Conservation (phyloP, 2,888 invertebrate species). For the Sinopyrophorus schimmeli region DNA sequence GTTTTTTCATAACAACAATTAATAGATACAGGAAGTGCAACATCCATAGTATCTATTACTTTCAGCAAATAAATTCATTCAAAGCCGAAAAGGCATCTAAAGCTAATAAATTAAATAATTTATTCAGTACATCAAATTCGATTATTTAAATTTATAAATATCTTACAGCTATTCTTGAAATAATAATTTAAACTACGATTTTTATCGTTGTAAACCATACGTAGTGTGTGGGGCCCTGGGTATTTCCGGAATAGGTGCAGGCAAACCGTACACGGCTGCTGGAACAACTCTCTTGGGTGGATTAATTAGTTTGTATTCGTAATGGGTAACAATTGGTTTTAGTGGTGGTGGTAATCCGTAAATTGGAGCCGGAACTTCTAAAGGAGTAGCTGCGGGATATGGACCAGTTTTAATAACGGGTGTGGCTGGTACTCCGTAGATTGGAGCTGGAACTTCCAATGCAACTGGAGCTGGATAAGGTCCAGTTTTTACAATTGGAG, state of each 20-base stretch:
- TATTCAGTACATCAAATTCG: too few relatives aligned
- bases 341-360: not conserved
- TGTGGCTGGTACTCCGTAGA: slow-evolving; percentile 4
- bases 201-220: slow-evolving; percentile 5
- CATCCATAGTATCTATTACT: too few relatives aligned
- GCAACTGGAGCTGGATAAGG: slow-evolving; percentile 1
- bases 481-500: not conserved
- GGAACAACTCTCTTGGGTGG: not conserved
- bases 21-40: too few relatives aligned
- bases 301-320: not conserved
- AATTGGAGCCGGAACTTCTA: slow-evolving; percentile 1
- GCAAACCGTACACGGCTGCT: too few relatives aligned
- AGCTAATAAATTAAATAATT: too few relatives aligned
- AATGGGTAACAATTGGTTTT: not conserved
- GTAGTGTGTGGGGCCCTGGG: not conserved
- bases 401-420: too few relatives aligned
- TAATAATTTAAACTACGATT: too few relatives aligned
- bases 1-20: too few relatives aligned
- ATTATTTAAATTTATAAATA: too few relatives aligned
- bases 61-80: too few relatives aligned
- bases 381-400: not conserved
- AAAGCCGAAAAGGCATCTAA: too few relatives aligned
- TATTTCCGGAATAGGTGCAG: not conserved
- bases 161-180: too few relatives aligned
- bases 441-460: slow-evolving; percentile 1